These are phyloP conservation scores for Antheraea assamensis DNA, from an alignment of 2,888 invertebrate species.

Conservation along the genomic window DNA sequence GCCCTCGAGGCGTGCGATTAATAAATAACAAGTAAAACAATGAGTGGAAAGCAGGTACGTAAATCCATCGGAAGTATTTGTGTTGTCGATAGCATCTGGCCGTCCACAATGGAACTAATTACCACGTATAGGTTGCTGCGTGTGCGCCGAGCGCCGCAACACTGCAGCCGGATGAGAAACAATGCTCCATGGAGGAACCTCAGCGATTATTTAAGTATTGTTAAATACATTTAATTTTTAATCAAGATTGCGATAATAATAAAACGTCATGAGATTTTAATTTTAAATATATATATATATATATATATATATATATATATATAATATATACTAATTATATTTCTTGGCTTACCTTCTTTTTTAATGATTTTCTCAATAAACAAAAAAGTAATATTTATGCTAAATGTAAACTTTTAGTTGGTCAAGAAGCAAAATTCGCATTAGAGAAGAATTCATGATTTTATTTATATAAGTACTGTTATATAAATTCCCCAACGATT, in stretches of 20 bases:
- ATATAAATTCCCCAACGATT: no score
- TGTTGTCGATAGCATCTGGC: conserved; percentile 67
- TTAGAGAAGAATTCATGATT: not conserved
- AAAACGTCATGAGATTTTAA: not conserved
- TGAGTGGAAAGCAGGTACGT: conserved; percentile 74
- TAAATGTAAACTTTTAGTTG: not conserved
- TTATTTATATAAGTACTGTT: not conserved
- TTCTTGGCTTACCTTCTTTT: not conserved
- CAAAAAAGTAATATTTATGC: not conserved
- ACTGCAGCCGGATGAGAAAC: conserved; percentile 52
- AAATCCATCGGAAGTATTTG: conserved; percentile 77
- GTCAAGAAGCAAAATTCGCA: not conserved
- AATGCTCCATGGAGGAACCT: conserved; percentile 52
- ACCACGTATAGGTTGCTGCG: conserved; percentile 54
- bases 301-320: not conserved
- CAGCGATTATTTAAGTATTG: conserved; percentile 43
- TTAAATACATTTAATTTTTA: conserved; percentile 51
- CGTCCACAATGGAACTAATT: conserved; percentile 78
- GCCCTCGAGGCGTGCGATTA: conserved; percentile 32
- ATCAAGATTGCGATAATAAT: conserved; percentile 40
- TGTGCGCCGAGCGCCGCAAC: conserved; percentile 40
- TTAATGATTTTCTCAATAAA: not conserved
- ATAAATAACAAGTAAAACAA: conserved; percentile 56
- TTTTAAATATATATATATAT: not conserved
- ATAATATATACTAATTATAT: not conserved